Conservation (phyloP, 1,140 invertebrate species). For the Eueides isabella region DNA sequence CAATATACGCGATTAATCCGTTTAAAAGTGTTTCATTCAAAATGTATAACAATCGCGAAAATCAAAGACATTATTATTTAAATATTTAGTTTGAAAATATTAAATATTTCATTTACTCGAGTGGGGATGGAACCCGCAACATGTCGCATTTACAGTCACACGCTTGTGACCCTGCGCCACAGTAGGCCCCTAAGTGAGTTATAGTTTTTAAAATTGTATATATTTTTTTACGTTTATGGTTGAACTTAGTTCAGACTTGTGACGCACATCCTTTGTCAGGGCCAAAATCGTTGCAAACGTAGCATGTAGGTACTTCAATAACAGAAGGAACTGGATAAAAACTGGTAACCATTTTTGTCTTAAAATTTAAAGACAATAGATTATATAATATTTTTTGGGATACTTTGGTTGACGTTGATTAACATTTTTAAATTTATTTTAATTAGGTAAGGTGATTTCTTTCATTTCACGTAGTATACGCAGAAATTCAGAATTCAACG, state of each 20-base stretch:
- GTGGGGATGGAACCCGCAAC: no score
- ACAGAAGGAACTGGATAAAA: neutral
- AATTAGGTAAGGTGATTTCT: neutral
- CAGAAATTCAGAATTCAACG: no score
- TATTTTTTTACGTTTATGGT: neutral
- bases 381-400: neutral
- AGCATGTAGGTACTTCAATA: neutral
- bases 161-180: no score
- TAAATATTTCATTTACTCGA: no score
- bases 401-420: neutral
- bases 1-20: no score
- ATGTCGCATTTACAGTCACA: no score
- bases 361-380: conserved; percentile 7
- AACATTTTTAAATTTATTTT: neutral
- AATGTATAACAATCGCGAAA: no score
- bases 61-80: no score
- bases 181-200: no score
- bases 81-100: no score
- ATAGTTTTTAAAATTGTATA: no score
- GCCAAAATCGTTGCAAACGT: neutral
- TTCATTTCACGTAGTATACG: neutral
- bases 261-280: neutral
- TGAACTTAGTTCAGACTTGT: neutral
- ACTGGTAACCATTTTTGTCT: neutral
- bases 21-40: no score